Evolutionary conservation across 2,113 vertebrate genomes (phyloP).

Genomic region (Coreoperca whiteheadi): DNA sequence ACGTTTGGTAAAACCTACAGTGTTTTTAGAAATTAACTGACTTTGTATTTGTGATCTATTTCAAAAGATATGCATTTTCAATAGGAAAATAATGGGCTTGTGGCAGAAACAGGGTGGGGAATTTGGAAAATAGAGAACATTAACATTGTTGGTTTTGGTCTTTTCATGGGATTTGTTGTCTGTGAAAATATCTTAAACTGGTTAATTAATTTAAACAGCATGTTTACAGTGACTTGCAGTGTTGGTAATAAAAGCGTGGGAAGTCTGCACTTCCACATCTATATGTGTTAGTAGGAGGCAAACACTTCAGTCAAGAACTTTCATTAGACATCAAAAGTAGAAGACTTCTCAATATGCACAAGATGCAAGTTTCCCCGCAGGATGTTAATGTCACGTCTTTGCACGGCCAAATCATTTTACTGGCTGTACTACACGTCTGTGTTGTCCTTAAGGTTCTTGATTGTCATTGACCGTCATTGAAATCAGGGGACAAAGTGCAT

Average conservation of each 20-base stretch:
- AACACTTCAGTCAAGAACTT: slow-evolving; percentile 21
- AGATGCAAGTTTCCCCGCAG: background rate
- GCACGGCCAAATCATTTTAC: background rate
- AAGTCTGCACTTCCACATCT: background rate
- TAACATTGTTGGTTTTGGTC: background rate
- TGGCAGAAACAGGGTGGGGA: background rate
- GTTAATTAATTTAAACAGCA: slow-evolving; percentile 7
- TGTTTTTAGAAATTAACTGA: background rate
- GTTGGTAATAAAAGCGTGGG: background rate
- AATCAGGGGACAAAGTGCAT: slow-evolving; percentile 1
- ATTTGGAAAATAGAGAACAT: background rate
- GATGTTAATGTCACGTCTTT: background rate
- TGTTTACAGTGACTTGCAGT: slow-evolving; percentile 3
- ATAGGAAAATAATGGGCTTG: too few species aligned
- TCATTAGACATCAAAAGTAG: slow-evolving; percentile 12
- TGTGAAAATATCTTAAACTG: background rate
- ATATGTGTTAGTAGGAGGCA: background rate
- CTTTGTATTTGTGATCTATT: background rate
- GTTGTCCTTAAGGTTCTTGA: background rate
- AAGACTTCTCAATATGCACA: background rate
- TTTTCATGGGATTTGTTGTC: slow-evolving; percentile 1
- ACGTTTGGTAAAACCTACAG: background rate
- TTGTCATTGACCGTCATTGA: background rate
- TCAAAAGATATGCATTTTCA: background rate
- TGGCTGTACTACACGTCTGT: background rate